A percentile compares a stretch with the other conserved stretches of the same genome.
These are phyloP conservation scores for Scaptomyza graminum DNA, from an alignment of 1,140 invertebrate species.

Conservation along the genomic window DNA sequence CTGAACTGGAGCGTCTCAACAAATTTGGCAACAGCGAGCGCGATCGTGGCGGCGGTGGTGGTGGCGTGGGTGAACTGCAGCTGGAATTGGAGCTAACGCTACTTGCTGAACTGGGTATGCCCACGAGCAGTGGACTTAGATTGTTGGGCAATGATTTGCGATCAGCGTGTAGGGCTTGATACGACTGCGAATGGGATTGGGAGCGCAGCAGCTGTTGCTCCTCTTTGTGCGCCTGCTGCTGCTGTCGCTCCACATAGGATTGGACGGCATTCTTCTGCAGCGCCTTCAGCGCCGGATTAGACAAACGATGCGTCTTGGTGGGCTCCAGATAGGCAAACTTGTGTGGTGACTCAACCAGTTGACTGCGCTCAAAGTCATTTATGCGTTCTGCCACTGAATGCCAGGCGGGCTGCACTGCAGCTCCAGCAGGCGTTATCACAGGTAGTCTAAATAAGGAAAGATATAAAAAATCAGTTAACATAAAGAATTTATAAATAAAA, in stretches of 20 bases:
- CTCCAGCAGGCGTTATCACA: conserved; percentile 75
- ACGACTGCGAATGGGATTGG: conserved; percentile 53
- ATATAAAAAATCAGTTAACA: neutral
- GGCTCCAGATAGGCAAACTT: conserved; percentile 90
- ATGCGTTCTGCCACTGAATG: conserved; percentile 90
- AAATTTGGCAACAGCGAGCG: conserved; percentile 84
- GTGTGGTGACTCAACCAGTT: conserved; percentile 65
- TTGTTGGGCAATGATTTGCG: conserved; percentile 77
- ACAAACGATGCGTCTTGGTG: conserved; percentile 89
- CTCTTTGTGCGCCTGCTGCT: conserved; percentile 80
- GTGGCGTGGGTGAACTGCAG: conserved; percentile 83
- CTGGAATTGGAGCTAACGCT: conserved; percentile 82
- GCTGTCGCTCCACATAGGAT: conserved; percentile 93
- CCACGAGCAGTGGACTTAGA: conserved; percentile 58
- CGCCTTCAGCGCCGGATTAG: conserved; percentile 92
- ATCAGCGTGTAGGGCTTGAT: conserved; percentile 52
- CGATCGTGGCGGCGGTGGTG: conserved; percentile 86
- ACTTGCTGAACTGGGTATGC: conserved; percentile 19
- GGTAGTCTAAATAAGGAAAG: conserved; percentile 48
- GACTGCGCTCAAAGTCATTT: conserved; percentile 87
- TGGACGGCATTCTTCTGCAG: conserved; percentile 94
- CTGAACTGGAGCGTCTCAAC: conserved; percentile 87
- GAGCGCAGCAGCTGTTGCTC: conserved; percentile 68
- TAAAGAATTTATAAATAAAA: neutral
- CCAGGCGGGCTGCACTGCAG: conserved; percentile 79